These are phyloP conservation scores for Cyphomyrus discorhynchus DNA, from an alignment of 2,113 vertebrate species.

Conservation along the genomic window DNA sequence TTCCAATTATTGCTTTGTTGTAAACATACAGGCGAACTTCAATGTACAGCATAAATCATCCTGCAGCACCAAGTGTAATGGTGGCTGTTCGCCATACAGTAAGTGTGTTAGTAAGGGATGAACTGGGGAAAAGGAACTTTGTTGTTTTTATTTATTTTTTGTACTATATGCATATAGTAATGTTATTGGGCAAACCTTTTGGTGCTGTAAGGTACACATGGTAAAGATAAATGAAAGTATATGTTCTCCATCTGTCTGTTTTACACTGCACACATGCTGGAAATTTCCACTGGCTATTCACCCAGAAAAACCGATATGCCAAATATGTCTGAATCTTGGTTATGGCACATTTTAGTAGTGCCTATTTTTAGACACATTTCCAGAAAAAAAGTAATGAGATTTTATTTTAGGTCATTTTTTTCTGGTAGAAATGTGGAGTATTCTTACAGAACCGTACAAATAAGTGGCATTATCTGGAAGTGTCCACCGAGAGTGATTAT, in stretches of 20 bases:
- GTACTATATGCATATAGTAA: not conserved
- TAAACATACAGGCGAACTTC: not conserved
- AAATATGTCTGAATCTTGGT: not conserved
- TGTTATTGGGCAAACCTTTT: not conserved
- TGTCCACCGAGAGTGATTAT: not conserved
- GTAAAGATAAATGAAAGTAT: not conserved
- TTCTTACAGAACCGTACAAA: conserved; percentile 7
- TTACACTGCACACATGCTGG: not conserved
- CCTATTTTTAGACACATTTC: not conserved
- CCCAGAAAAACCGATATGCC: not conserved
- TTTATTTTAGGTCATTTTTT: not conserved
- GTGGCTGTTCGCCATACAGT: not conserved
- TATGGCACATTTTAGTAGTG: not conserved
- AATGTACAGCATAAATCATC: not conserved
- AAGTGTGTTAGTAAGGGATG: not conserved
- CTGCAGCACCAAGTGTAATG: not conserved
- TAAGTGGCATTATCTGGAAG: not conserved
- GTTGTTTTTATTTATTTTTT: conserved; percentile 13
- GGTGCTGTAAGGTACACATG: not conserved
- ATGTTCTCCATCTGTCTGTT: not conserved
- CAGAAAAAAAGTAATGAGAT: not conserved
- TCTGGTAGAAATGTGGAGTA: not conserved
- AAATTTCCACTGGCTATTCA: not conserved
- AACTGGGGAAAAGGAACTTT: not conserved
- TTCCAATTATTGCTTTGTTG: not conserved